A percentile compares a stretch with the other conserved stretches of the same genome.
Evolutionary conservation across 2,888 invertebrate genomes (phyloP).

Genomic region (Mellilla xanthometata): DNA sequence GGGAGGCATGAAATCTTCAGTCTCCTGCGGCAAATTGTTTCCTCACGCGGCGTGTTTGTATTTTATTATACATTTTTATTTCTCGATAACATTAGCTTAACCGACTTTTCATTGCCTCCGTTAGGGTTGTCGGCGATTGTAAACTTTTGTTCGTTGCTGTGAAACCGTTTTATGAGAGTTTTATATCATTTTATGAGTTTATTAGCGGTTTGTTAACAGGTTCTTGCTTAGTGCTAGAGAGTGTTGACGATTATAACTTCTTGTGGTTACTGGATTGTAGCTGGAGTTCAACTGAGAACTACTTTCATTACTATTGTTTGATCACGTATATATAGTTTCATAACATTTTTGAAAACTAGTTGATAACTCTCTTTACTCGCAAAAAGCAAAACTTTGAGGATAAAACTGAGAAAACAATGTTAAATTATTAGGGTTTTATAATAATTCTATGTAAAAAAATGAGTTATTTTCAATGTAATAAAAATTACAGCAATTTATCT

Average conservation of each 20-base stretch:
- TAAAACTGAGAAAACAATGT: too few species aligned
- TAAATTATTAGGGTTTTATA: too few species aligned
- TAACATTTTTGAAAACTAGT: too few species aligned
- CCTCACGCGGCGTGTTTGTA: slow-evolving; percentile 81
- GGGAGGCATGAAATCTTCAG: slow-evolving; percentile 76
- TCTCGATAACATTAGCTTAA: slow-evolving; percentile 83
- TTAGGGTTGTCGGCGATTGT: slow-evolving; percentile 65
- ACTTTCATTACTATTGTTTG: too few species aligned
- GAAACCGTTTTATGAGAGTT: slow-evolving; percentile 42
- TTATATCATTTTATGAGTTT: slow-evolving; percentile 30
- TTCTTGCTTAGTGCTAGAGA: slow-evolving; percentile 14
- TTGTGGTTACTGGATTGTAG: neutral
- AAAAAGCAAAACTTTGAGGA: too few species aligned
- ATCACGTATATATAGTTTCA: too few species aligned
- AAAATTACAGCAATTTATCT: too few species aligned
- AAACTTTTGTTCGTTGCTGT: slow-evolving; percentile 38
- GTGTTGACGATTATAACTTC: slow-evolving; percentile 2
- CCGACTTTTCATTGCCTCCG: slow-evolving; percentile 81
- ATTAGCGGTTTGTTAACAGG: slow-evolving; percentile 31
- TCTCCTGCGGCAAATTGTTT: slow-evolving; percentile 82
- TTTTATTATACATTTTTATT: slow-evolving; percentile 83
- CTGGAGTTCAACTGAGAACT: neutral
- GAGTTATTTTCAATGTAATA: too few species aligned
- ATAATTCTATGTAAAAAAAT: too few species aligned
- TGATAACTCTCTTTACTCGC: too few species aligned